These are phyloP conservation scores for Amblyteles armatorius DNA, from an alignment of 2,888 invertebrate genomes.

Conservation along the genomic window DNA sequence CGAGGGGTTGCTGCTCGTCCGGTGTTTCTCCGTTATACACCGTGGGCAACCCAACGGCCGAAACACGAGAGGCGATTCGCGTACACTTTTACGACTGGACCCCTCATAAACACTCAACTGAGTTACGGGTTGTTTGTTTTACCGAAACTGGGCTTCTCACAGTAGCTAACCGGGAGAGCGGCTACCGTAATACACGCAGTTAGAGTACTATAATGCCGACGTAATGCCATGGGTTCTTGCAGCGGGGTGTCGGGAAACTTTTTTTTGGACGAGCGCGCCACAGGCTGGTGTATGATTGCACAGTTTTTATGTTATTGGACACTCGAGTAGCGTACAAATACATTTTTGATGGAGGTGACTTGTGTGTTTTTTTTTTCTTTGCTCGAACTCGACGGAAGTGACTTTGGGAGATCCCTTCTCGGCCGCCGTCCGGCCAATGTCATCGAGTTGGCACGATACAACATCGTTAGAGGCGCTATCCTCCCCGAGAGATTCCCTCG, in stretches of 20 bases:
- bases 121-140: conserved; percentile 83
- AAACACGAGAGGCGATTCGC: conserved; percentile 77
- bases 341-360: conserved; percentile 5
- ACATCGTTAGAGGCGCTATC: conserved; percentile 46
- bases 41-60: conserved; percentile 75
- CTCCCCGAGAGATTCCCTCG: conserved; percentile 62
- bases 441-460: conserved; percentile 15
- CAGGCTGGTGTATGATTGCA: conserved; percentile 24
- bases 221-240: conserved; percentile 15
- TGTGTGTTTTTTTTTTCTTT: background rate
- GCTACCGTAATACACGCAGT: conserved; percentile 24
- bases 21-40: conserved; percentile 29
- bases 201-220: conserved; percentile 33
- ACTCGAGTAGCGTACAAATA: background rate
- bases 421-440: conserved; percentile 11
- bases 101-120: conserved; percentile 83
- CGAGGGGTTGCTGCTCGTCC: conserved; percentile 69
- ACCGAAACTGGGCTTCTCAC: conserved; percentile 76
- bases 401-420: conserved; percentile 16
- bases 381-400: background rate
- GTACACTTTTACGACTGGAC: conserved; percentile 81
- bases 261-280: background rate
- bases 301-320: conserved; percentile 9
- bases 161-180: conserved; percentile 36
- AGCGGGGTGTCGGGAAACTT: background rate